Evolutionary conservation across 2,113 vertebrate genomes (phyloP).

Genomic region (Scartelaos histophorus): DNA sequence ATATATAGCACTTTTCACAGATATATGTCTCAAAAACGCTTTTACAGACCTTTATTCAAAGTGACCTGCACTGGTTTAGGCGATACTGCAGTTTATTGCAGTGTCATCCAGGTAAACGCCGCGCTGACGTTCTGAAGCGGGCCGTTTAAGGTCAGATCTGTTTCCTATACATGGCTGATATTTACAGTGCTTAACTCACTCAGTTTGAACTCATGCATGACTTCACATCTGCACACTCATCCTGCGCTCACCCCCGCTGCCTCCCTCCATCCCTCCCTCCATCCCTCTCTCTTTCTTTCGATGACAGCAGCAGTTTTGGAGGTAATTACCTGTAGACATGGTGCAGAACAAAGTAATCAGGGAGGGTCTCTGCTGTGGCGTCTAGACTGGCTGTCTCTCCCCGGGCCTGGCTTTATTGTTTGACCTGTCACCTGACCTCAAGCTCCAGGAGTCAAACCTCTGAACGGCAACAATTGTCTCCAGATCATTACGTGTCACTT

Average conservation of each 20-base stretch:
- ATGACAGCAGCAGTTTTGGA: conserved; percentile 60
- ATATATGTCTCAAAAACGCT: no score
- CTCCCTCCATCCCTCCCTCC: background rate
- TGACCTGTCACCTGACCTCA: conserved; percentile 60
- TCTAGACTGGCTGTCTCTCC: conserved; percentile 80
- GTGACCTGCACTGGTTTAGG: no score
- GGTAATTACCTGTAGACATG: conserved; percentile 81
- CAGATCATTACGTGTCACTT: conserved; percentile 42
- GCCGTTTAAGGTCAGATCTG: background rate
- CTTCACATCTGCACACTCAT: conserved; percentile 5
- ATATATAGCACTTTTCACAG: no score
- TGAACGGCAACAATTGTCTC: conserved; percentile 47
- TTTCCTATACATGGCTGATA: conserved; percentile 22
- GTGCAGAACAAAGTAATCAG: conserved; percentile 75
- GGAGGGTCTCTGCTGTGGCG: conserved; percentile 73
- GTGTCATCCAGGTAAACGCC: background rate
- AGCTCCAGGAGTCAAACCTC: conserved; percentile 40
- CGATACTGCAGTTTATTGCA: no score
- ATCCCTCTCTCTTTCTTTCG: conserved; percentile 7
- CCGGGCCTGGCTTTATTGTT: conserved; percentile 63
- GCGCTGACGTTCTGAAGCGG: background rate
- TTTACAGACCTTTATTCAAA: no score
- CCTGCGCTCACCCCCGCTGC: background rate
- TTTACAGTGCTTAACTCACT: conserved; percentile 23
- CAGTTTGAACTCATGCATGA: background rate